These are phyloP conservation scores for Dromaius novaehollandiae DNA, from an alignment of 2,113 vertebrate species.

Conservation along the genomic window DNA sequence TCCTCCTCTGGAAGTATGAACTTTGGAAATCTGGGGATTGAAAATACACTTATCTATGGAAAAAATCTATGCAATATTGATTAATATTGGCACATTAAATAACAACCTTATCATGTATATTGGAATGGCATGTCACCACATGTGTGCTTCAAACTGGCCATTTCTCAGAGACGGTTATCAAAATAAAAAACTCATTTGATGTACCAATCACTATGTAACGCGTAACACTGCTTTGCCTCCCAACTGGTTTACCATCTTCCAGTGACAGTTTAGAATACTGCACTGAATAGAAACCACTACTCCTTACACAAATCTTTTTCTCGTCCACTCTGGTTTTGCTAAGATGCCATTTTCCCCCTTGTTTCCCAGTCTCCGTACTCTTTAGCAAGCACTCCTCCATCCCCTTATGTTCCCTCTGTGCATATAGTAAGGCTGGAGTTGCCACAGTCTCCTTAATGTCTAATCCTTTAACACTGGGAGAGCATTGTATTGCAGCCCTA, in stretches of 20 bases:
- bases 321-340: slow-evolving; percentile 19
- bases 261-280: background rate
- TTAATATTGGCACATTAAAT: background rate
- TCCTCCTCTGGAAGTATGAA: background rate
- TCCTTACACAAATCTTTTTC: slow-evolving; percentile 16
- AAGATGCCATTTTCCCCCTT: slow-evolving; percentile 31
- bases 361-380: slow-evolving; percentile 39
- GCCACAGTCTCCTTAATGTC: slow-evolving; percentile 80
- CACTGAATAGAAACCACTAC: background rate
- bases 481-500: slow-evolving; percentile 77
- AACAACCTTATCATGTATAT: background rate
- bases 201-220: background rate
- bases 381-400: slow-evolving; percentile 43
- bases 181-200: background rate
- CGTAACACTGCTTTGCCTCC: background rate
- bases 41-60: background rate
- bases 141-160: background rate
- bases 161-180: background rate
- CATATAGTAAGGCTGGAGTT: slow-evolving; percentile 68
- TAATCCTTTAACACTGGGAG: slow-evolving; percentile 83
- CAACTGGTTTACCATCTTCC: background rate
- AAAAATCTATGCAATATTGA: background rate
- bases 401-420: slow-evolving; percentile 57
- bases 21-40: background rate
- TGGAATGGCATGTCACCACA: background rate